Evolutionary conservation across 1,140 invertebrate genomes (phyloP).

Genomic region (Tetranychus cinnabarinus): DNA sequence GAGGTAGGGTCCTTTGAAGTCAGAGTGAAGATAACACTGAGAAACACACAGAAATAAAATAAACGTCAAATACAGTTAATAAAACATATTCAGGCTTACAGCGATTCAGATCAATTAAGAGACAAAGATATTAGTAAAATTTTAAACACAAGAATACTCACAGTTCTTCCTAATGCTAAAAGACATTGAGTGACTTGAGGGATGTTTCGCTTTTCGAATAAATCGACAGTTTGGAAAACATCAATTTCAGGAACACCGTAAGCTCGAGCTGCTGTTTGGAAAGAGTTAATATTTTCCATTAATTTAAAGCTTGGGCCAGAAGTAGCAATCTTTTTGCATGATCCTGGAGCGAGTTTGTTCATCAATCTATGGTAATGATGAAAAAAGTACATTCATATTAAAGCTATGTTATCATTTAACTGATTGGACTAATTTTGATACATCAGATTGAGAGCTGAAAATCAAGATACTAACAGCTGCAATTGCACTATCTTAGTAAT

Average conservation of each 20-base stretch:
- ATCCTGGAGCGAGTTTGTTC: slow-evolving; percentile 59
- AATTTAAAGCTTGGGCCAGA: slow-evolving; percentile 75
- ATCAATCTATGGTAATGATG: slow-evolving; percentile 30
- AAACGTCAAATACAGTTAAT: neutral
- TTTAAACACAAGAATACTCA: slow-evolving; percentile 27
- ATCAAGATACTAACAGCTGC: too few relatives aligned
- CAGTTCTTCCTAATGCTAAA: slow-evolving; percentile 62
- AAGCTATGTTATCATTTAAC: neutral
- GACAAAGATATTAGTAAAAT: neutral
- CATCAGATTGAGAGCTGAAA: too few relatives aligned
- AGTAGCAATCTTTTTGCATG: slow-evolving; percentile 59
- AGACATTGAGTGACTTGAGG: slow-evolving; percentile 61
- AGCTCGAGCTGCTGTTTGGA: slow-evolving; percentile 57
- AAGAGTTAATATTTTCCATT: slow-evolving; percentile 88
- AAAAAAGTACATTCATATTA: neutral
- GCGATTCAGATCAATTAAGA: neutral
- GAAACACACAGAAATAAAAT: neutral
- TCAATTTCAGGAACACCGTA: slow-evolving; percentile 73
- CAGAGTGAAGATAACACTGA: slow-evolving; percentile 52
- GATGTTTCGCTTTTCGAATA: slow-evolving; percentile 82
- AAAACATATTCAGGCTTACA: too few relatives aligned
- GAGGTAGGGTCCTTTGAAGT: slow-evolving; percentile 49
- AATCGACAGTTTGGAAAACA: slow-evolving; percentile 76
- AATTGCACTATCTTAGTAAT: too few relatives aligned
- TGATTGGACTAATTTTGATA: too few relatives aligned